phyloP scores from a whole-genome alignment of 2,888 invertebrate species.

The Cabera pusaria region DNA sequence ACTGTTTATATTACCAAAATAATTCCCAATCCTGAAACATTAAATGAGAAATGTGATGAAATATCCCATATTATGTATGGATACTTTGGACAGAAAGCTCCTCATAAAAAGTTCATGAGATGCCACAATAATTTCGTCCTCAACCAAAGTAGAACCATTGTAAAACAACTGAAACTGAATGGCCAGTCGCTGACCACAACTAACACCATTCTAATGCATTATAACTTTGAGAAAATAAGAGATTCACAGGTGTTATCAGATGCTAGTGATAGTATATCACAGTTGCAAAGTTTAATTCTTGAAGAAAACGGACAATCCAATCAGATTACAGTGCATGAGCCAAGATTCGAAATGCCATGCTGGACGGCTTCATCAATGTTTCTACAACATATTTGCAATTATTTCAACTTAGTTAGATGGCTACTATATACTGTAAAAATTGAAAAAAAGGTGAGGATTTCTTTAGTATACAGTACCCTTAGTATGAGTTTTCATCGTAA shows the following conservation, averaged over 20 bases:
- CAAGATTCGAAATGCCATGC: constrained; percentile 38
- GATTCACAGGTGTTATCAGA: constrained; percentile 59
- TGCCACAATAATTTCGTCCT: constrained; percentile 43
- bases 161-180: constrained; percentile 48
- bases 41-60: constrained; percentile 25
- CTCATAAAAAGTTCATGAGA: constrained; percentile 22
- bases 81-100: constrained; percentile 35
- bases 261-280: constrained; percentile 48
- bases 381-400: constrained; percentile 61
- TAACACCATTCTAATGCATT: constrained; percentile 57
- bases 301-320: constrained; percentile 35
- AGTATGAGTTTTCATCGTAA: too few relatives aligned
- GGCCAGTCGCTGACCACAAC: constrained; percentile 37
- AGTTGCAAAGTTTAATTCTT: constrained; percentile 52
- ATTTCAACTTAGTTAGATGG: constrained; percentile 60
- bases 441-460: constrained; percentile 60
- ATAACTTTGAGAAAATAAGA: constrained; percentile 58
- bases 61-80: constrained; percentile 47
- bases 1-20: constrained; percentile 58
- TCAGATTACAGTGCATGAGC: constrained; percentile 22
- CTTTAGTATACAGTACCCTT: too few relatives aligned
- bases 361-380: constrained; percentile 68
- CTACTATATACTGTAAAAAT: constrained; percentile 44
- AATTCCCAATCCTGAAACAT: constrained; percentile 30
- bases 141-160: constrained; percentile 32